Evolutionary conservation across 2,888 invertebrate genomes (phyloP).

Genomic region (Drosophila meridionalis): DNA sequence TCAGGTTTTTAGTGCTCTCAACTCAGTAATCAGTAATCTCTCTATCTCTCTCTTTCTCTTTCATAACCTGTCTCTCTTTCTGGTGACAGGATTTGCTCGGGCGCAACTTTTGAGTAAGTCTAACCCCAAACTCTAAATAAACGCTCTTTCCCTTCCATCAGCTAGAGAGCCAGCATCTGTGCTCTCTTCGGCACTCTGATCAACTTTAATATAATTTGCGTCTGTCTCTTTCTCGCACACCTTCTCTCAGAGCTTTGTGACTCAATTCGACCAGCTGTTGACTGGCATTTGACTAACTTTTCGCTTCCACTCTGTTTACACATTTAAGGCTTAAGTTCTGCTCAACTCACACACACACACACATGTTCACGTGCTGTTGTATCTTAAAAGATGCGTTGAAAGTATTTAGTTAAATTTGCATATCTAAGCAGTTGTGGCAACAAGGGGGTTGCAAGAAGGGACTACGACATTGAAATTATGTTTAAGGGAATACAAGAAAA

Average conservation of each 20-base stretch:
- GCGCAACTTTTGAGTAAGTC: constrained; percentile 37
- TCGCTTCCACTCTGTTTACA: constrained; percentile 6
- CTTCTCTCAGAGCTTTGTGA: neutral
- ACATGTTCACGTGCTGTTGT: constrained; percentile 25
- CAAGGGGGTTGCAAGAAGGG: constrained; percentile 60
- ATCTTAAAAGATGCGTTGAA: constrained; percentile 74
- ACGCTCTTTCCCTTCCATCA: neutral
- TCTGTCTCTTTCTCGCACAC: neutral
- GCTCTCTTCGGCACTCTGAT: neutral
- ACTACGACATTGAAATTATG: constrained; percentile 3
- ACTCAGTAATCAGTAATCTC: constrained; percentile 27
- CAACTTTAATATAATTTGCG: neutral
- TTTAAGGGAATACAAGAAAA: constrained; percentile 1
- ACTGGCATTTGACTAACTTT: neutral
- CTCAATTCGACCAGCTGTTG: constrained; percentile 8
- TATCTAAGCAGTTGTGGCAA: constrained; percentile 80
- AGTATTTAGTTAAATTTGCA: constrained; percentile 79
- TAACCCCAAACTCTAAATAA: constrained; percentile 7
- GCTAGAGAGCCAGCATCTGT: neutral
- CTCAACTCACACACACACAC: constrained; percentile 14
- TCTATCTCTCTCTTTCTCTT: constrained; percentile 29
- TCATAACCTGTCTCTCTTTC: constrained; percentile 42
- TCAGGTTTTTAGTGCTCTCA: neutral
- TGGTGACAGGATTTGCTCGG: constrained; percentile 40
- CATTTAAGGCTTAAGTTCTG: constrained; percentile 10